Conservation (phyloP, 2,797 vertebrate species). For the Centroberyx gerrardi region DNA sequence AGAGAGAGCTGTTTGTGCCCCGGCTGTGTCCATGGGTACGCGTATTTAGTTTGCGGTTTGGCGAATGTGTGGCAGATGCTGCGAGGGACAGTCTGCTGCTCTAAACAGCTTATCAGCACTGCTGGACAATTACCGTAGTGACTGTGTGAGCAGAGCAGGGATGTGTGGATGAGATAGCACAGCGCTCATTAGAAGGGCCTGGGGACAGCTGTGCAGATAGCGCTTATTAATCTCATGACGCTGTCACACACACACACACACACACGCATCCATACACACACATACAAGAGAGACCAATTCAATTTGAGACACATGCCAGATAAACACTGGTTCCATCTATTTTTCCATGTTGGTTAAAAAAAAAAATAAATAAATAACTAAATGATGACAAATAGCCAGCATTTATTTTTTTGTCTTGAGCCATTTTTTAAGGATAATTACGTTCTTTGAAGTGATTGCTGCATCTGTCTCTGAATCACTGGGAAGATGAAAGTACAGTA, state of each 20-base stretch:
- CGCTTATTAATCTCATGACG: conserved; percentile 47
- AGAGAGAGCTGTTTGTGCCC: background rate
- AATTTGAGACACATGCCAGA: background rate
- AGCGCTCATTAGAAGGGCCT: conserved; percentile 65
- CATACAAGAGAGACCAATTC: conserved; percentile 9
- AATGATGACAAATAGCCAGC: background rate
- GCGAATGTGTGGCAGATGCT: conserved; percentile 28
- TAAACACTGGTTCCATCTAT: background rate
- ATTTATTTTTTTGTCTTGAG: background rate
- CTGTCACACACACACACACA: conserved; percentile 11
- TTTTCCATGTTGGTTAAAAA: background rate
- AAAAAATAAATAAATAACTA: background rate
- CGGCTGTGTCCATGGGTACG: conserved; percentile 4
- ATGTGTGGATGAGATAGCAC: conserved; percentile 77
- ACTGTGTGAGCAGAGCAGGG: conserved; percentile 46
- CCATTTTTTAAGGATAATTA: conserved; percentile 3
- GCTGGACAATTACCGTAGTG: conserved; percentile 52
- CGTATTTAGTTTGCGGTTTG: conserved; percentile 1
- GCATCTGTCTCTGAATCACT: conserved; percentile 15
- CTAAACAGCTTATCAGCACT: conserved; percentile 71
- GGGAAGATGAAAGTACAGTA: conserved; percentile 54
- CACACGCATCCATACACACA: conserved; percentile 8
- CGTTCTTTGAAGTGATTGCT: conserved; percentile 25
- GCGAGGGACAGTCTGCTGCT: conserved; percentile 33
- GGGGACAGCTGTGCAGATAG: conserved; percentile 71